Evolutionary conservation across 2,113 vertebrate species (phyloP), one percentile per base, ranked within the genome.

Genomic region (Uropsilus gracilis): DNA sequence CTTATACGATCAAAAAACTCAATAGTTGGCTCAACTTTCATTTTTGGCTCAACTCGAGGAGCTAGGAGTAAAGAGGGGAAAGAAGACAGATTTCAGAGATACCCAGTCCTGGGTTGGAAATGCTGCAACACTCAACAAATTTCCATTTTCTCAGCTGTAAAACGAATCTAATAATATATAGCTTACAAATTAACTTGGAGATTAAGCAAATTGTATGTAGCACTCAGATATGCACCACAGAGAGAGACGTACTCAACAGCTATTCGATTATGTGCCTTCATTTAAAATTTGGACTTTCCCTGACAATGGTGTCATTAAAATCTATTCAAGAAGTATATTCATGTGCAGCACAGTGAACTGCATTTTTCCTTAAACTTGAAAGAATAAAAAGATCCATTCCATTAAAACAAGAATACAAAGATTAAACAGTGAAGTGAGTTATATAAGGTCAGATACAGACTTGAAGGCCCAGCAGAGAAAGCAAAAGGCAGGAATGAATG

Each of bases 241-340:
- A 50, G 3, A 81, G 14, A 95, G 32, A 88, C 76, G 5, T 34
- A 46, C 17, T 81, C 26, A 32, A 34, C 9, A 72, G 57, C 78
- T 63, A 5, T 34, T 57, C 8, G 6, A 12, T 80, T 50, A 48
- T 3, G 61, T 30, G 81, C 22, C 18, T 8, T 88, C 3, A 2
- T 32, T 89, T 91, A 57, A 89, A 69, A 69, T 89, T 30, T 66
- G 32, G 91, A 72, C 44, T 1, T 30, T 75, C n/a, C 30, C 69
- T 8, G 12, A 3, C 57, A 91, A 90, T 42, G 16, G 87, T 71
- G 6, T 6, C 80, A 93, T 90, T 93, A 87, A 73, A 81, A 91
- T 39, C 18, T 46, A 84, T 66, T 90, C 42, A 83, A 4, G 63
- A 92, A 87, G 91, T 64, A 28, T 32, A 89, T 26, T 73, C 69